phyloP scores from a whole-genome alignment of 2,113 vertebrate species.

The Ctenomys sociabilis region DNA sequence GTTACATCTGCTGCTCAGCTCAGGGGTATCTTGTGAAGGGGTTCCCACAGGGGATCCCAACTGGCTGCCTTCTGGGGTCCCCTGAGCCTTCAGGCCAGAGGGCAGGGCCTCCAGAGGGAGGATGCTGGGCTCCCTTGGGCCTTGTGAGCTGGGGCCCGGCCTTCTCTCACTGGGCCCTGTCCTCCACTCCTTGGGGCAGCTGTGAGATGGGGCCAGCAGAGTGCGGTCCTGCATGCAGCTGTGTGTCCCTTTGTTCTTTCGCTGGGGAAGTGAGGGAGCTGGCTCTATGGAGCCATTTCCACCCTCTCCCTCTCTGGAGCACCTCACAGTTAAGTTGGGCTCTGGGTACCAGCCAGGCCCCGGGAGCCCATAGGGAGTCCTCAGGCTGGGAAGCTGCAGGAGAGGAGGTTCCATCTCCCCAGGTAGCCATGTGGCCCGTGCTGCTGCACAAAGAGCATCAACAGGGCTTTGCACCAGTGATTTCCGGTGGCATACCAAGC shows the following conservation, averaged over 20 bases:
- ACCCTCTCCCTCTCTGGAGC: not conserved
- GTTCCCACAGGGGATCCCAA: not conserved
- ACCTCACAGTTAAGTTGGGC: not conserved
- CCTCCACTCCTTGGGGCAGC: not conserved
- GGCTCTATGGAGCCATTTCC: not conserved
- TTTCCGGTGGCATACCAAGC: not conserved
- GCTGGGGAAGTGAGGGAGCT: not conserved
- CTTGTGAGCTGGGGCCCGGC: rapidly evolving
- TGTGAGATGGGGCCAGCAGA: not conserved
- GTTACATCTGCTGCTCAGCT: not conserved
- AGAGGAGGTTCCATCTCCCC: not conserved
- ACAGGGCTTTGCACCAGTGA: not conserved
- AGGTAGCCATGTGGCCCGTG: not conserved
- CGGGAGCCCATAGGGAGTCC: not conserved
- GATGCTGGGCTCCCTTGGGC: not conserved
- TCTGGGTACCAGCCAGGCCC: not conserved
- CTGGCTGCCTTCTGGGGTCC: not conserved
- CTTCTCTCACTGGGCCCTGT: rapidly evolving
- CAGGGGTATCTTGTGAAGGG: not conserved
- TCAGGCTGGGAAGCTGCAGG: not conserved
- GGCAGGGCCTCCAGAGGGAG: not conserved
- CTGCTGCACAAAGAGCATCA: not conserved
- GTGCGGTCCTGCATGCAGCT: not conserved
- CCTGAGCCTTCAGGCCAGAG: not conserved
- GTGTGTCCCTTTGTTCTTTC: not conserved